Evolutionary conservation across 2,113 vertebrate species (phyloP).

Genomic region (Acrocephalus kingi): DNA sequence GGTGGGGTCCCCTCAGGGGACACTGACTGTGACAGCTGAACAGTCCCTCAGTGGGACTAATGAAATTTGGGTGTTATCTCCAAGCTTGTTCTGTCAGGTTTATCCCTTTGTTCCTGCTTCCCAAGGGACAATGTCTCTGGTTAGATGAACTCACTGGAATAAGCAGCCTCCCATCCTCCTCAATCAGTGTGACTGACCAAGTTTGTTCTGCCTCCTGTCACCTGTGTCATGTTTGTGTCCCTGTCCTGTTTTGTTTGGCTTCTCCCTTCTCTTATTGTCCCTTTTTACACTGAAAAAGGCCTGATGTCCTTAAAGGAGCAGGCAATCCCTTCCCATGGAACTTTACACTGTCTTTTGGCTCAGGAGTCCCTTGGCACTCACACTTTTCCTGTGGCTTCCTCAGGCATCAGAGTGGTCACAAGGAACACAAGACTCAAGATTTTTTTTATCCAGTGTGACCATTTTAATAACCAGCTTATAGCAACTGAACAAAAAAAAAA

Average conservation of each 20-base stretch:
- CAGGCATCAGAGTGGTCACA: neutral
- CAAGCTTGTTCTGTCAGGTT: neutral
- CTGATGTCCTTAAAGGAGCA: neutral
- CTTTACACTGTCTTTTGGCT: neutral
- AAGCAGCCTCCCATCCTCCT: neutral
- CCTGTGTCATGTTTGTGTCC: neutral
- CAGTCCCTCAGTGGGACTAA: no score
- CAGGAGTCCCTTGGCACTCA: neutral
- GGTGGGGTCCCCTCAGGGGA: neutral
- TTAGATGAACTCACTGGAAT: neutral
- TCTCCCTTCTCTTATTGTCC: neutral
- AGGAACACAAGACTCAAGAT: neutral
- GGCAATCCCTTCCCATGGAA: neutral
- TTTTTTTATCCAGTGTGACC: neutral
- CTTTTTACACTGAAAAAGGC: neutral
- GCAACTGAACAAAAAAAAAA: neutral
- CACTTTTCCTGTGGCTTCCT: accelerated
- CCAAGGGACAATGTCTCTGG: neutral
- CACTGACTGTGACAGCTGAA: accelerated
- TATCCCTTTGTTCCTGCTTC: neutral
- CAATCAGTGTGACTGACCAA: accelerated
- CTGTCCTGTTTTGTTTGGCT: neutral
- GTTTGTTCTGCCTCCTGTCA: neutral
- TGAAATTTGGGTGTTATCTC: accelerated
- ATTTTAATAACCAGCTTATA: neutral